Evolutionary conservation across 2,797 vertebrate species (phyloP).

Genomic region (Chiloscyllium punctatum): DNA sequence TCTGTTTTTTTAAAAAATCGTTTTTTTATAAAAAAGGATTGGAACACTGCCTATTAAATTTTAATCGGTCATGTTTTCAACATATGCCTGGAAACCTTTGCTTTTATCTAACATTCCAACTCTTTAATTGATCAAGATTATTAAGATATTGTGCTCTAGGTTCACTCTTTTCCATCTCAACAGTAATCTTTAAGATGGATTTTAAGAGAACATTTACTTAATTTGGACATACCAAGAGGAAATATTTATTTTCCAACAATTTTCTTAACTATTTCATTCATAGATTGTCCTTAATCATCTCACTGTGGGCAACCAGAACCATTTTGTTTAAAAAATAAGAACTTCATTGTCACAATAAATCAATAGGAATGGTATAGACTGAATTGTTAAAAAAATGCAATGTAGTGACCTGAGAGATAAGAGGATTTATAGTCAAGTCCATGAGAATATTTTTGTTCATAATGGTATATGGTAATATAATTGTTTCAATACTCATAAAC

Average conservation of each 20-base stretch:
- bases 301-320: neutral
- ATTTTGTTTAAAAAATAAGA: neutral
- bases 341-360: neutral
- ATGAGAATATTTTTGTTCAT: neutral
- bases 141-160: neutral
- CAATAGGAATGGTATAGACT: neutral
- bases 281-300: neutral
- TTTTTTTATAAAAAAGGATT: neutral
- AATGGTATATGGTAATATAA: neutral
- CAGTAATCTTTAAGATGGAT: neutral
- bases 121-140: neutral
- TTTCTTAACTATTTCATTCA: neutral
- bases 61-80: neutral
- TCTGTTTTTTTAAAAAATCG: too few species aligned
- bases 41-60: neutral
- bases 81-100: neutral
- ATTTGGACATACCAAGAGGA: neutral
- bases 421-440: neutral
- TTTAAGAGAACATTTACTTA: neutral
- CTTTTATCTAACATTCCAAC: neutral
- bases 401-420: neutral
- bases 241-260: neutral
- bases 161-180: neutral
- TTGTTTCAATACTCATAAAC: neutral
- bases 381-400: neutral